Evolutionary conservation across 2,888 invertebrate genomes (phyloP), one percentile per base, ranked within the genome.

Genomic region (Mongoloraphidia duomilia): DNA sequence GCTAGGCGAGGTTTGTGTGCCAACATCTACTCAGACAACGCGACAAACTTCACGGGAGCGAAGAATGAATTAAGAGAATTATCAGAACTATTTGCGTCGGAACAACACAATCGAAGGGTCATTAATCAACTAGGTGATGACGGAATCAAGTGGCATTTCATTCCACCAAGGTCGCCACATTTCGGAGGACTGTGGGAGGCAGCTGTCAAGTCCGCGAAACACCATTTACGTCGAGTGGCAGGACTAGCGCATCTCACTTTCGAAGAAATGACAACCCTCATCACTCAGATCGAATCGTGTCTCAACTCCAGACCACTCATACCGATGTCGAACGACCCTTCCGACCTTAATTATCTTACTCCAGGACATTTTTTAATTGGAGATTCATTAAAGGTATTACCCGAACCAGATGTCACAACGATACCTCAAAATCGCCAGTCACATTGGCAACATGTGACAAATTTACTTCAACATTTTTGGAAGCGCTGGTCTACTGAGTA

Each of bases 41-140:
- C 55, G 3, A 56, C 54, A 2, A 60, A 55, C 33, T 61, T 61
- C 38, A 45, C 53, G 0, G 60, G 60, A 5, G 57, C 59, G 2
- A 45, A 51, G 8, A 49, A 47, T 11, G 47, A 52, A 14, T 36
- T 54, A 8, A n/a, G 33, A 3, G 35, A 47, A 41, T 11, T 47
- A 9, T 41, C 35, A n/a, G 9, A 12, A 33, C 11, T 39, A 8
- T 40, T 37, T 11, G 41, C 14, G 26, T 41, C 41, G 9, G 41
- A 41, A 8, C 11, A 10, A 34, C 34, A 50, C 38, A 41, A 3
- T 12, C n/a, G n/a, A n/a, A n/a, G n/a, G n/a, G n/a, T n/a, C n/a
- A n/a, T n/a, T n/a, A 36, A 43, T 8, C 46, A 47, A 10, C 26
- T 53, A 9, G 38, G 43, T 37, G 48, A 52, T 39, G 10, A 36